Evolutionary conservation across 2,113 vertebrate genomes (phyloP).

Genomic region (Taxidea taxus): DNA sequence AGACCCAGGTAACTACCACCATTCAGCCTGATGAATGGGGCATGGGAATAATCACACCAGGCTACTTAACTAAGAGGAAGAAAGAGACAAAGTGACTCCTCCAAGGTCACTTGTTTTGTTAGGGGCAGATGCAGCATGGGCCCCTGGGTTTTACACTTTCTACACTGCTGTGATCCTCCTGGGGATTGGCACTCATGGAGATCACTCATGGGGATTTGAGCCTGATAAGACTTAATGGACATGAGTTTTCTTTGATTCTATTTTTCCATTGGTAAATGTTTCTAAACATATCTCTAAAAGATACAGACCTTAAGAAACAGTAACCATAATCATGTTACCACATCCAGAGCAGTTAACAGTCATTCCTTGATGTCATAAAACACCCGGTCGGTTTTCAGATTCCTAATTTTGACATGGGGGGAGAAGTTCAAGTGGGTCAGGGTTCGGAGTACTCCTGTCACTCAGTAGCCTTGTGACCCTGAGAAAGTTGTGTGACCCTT

Average conservation of each 20-base stretch:
- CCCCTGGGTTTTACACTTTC: background rate
- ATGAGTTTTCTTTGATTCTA: background rate
- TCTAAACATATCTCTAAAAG: background rate
- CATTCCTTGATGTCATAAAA: background rate
- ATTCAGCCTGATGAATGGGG: background rate
- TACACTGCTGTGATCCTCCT: background rate
- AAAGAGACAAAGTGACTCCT: background rate
- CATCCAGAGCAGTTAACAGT: background rate
- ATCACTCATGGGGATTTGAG: background rate
- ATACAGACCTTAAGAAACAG: background rate
- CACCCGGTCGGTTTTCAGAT: background rate
- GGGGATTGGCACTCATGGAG: background rate
- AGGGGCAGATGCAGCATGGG: background rate
- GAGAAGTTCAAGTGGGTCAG: background rate
- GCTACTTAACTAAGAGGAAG: background rate
- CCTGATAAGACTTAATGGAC: background rate
- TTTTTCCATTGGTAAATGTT: background rate
- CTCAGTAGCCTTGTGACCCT: background rate
- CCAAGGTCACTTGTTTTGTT: background rate
- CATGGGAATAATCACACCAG: background rate
- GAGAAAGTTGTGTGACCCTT: background rate
- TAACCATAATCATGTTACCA: background rate
- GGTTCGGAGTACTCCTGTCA: background rate
- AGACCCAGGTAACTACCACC: background rate
- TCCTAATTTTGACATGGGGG: background rate